Evolutionary conservation across 2,888 invertebrate species (phyloP).

Genomic region (Volucella bombylans): DNA sequence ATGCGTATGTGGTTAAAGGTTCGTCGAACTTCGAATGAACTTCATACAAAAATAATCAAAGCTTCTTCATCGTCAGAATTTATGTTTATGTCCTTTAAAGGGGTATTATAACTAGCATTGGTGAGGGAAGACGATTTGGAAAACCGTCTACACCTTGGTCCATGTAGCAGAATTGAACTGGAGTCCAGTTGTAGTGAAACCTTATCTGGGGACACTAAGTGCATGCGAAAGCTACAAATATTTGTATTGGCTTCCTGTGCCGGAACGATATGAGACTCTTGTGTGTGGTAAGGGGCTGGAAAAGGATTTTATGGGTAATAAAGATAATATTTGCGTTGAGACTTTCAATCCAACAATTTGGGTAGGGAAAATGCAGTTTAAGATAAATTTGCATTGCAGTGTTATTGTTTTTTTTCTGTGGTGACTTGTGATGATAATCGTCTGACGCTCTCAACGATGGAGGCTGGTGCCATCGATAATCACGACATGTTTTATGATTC

Average conservation of each 20-base stretch:
- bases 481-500: too few species aligned
- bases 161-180: slow-evolving; percentile 30
- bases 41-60: slow-evolving; percentile 37
- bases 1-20: slow-evolving; percentile 4
- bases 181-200: slow-evolving; percentile 30
- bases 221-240: slow-evolving; percentile 52
- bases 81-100: slow-evolving; percentile 7
- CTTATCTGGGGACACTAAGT: slow-evolving; percentile 51
- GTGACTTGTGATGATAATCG: background rate
- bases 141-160: background rate
- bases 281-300: slow-evolving; percentile 2
- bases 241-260: slow-evolving; percentile 53
- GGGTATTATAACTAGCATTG: background rate
- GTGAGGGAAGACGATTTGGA: slow-evolving; percentile 1
- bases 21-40: slow-evolving; percentile 29
- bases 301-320: slow-evolving; percentile 40
- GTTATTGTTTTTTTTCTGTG: slow-evolving; percentile 1
- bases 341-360: slow-evolving; percentile 17
- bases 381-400: slow-evolving; percentile 8
- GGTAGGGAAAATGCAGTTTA: slow-evolving; percentile 4
- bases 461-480: background rate
- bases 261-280: slow-evolving; percentile 17
- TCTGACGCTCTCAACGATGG: too few species aligned
- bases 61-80: slow-evolving; percentile 5
- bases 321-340: slow-evolving; percentile 43